Evolutionary conservation across 2,888 invertebrate genomes (phyloP), one percentile per base, ranked within the genome.

Genomic region (Fragum fragum): DNA sequence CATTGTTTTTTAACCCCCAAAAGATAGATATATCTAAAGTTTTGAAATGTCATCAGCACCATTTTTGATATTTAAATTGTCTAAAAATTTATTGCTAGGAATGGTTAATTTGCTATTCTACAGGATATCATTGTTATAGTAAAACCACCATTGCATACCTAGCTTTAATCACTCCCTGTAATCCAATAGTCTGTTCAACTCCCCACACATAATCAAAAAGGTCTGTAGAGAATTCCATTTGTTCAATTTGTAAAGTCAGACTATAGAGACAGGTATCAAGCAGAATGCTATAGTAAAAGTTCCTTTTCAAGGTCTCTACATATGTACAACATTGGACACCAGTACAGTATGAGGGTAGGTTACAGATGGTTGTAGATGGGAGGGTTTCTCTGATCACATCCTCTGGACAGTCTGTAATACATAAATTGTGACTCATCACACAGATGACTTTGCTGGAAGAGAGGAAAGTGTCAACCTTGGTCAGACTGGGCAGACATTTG

Each of bases 171-270:
- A 79, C 70, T 47, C 82, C 79, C 36, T 72, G 53, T 29, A 82
- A 73, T 5, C 72, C 63, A 70, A 79, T 72, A 21, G 69, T 66
- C n/a, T 82, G 59, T 18, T 61, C 61, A 29, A 74, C 73, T 76
- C 90, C 90, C 88, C 88, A 90, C 32, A 82, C 70, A 57, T 86
- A 90, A n/a, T 87, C 68, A 11, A 88, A 77, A 14, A 90, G 73
- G n/a, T 83, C 81, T 39, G 80, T 72, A 7, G 79, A 79, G 63
- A 83, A 86, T 1, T 69, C 75, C 55, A 82, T 79, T 2, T 86
- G 88, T 59, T 90, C 90, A 32, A 89, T 86, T 26, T 86, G 85
- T 9, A 89, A 76, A 21, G 76, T 71, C 1, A 90, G 81, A 3
- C 63, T 75, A 57, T 86, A 85, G 32, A 76, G 78, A 73, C 90